Conservation (phyloP, 1,140 invertebrate genomes). For the Trissolcus basalis region DNA sequence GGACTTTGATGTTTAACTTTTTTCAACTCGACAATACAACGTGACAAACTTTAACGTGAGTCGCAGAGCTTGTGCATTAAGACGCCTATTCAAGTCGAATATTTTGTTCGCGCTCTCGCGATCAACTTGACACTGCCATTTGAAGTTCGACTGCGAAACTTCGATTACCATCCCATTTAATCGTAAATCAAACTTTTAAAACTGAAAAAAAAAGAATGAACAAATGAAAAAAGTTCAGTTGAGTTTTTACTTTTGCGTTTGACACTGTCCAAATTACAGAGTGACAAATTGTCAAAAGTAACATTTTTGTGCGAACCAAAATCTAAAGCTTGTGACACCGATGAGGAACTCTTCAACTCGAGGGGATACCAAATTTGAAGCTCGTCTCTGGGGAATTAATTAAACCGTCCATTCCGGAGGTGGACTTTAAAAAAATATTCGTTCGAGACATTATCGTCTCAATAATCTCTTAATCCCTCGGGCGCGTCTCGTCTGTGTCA, state of each 20-base stretch:
- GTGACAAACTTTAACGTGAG: constrained; percentile 39
- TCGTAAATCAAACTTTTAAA: constrained; percentile 4
- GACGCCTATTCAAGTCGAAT: constrained; percentile 18
- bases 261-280: too few relatives aligned
- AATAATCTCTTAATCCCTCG: constrained; percentile 50
- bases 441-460: constrained; percentile 43
- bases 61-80: constrained; percentile 36
- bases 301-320: too few relatives aligned
- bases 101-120: neutral
- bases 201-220: too few relatives aligned
- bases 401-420: constrained; percentile 7
- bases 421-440: constrained; percentile 41
- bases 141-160: constrained; percentile 6
- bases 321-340: too few relatives aligned
- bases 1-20: constrained; percentile 29
- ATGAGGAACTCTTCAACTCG: too few relatives aligned
- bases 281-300: too few relatives aligned
- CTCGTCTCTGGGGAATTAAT: constrained; percentile 9
- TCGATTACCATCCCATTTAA: constrained; percentile 21
- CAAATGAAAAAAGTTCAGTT: too few relatives aligned
- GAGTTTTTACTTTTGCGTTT: too few relatives aligned
- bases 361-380: too few relatives aligned
- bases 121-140: neutral
- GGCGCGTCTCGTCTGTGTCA: constrained; percentile 48
- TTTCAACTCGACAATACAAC: constrained; percentile 20